phyloP scores from a whole-genome alignment of 2,797 vertebrate species.

The Macrochelys suwanniensis region DNA sequence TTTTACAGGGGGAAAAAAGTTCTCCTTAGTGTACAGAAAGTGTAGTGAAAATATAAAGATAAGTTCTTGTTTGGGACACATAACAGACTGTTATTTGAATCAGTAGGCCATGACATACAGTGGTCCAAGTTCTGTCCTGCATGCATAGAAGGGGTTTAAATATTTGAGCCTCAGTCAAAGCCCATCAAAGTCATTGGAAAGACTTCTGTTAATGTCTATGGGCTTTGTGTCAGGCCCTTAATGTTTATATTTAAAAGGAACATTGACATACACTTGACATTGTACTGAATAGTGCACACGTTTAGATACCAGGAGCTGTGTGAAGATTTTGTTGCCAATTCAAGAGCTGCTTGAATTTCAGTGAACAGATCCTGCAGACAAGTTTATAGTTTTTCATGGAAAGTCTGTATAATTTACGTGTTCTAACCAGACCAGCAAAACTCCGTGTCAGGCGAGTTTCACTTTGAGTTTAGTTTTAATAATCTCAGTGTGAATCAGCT shows the following conservation, averaged over 20 bases:
- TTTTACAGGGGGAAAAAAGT: background rate
- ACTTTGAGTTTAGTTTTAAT: background rate
- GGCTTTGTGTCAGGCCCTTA: background rate
- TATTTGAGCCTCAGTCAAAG: background rate
- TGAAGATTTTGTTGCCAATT: background rate
- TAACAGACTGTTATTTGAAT: background rate
- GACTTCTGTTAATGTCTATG: background rate
- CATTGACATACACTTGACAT: background rate
- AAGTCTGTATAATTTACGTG: background rate
- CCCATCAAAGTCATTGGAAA: background rate
- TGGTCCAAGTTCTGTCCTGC: background rate
- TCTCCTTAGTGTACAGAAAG: background rate
- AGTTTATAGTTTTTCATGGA: background rate
- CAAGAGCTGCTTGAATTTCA: background rate
- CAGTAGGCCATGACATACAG: background rate
- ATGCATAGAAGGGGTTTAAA: background rate
- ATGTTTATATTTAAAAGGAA: background rate
- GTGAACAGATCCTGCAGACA: background rate
- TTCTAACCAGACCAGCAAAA: constrained; percentile 13
- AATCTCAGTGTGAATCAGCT: background rate
- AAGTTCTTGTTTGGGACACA: background rate
- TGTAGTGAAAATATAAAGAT: background rate
- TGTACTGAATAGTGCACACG: background rate
- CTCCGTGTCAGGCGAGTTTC: background rate
- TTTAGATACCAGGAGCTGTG: background rate